Evolutionary conservation across 2,797 vertebrate genomes (phyloP).

Genomic region (Cetoscarus ocellatus): DNA sequence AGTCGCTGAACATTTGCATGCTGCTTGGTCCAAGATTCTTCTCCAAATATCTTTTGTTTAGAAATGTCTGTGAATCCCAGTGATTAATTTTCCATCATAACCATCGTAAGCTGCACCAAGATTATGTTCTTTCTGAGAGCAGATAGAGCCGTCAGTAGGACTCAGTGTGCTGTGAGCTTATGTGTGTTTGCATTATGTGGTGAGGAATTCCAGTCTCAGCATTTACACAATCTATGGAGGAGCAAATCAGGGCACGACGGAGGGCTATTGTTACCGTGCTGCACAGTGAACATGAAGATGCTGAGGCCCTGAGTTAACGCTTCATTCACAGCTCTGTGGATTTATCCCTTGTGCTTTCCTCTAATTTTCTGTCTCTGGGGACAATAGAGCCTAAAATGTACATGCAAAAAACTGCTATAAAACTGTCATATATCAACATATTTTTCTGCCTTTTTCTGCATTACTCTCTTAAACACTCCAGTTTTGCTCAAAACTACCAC

Average conservation of each 20-base stretch:
- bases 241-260: background rate
- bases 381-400: too few species aligned
- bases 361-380: too few species aligned
- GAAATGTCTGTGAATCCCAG: background rate
- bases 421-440: too few species aligned
- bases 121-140: background rate
- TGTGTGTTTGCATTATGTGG: background rate
- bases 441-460: too few species aligned
- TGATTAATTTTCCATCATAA: background rate
- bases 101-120: background rate
- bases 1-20: background rate
- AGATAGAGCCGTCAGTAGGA: background rate
- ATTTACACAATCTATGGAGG: background rate
- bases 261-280: background rate
- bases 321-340: background rate
- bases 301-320: background rate
- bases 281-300: background rate
- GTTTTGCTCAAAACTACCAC: too few species aligned
- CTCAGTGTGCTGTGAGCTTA: background rate
- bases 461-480: too few species aligned
- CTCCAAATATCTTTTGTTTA: background rate
- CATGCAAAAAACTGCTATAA: too few species aligned
- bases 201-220: conserved; percentile 3
- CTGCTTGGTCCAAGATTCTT: background rate
- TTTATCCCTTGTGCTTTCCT: too few species aligned